These are phyloP conservation scores for Scaeva pyrastri DNA, from an alignment of 2,888 invertebrate genomes.

Conservation along the genomic window DNA sequence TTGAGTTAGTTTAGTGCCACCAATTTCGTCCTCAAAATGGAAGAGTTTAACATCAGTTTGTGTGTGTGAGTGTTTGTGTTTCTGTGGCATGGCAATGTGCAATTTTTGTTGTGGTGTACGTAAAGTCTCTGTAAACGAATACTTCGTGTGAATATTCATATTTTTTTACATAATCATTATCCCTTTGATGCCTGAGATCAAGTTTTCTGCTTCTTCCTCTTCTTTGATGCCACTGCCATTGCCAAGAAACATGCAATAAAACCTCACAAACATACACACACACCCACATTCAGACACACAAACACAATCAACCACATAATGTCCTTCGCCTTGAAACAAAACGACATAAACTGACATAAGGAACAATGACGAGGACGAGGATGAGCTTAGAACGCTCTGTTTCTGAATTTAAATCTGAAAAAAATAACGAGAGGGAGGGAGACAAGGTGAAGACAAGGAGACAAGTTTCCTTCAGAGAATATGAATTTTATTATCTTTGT, in stretches of 20 bases:
- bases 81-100: neutral
- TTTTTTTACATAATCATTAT: constrained; percentile 10
- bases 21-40: constrained; percentile 5
- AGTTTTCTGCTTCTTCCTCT: neutral
- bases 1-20: neutral
- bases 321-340: constrained; percentile 22
- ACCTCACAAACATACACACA: neutral
- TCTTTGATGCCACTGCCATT: too few relatives aligned
- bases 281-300: neutral
- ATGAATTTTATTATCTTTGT: constrained; percentile 3
- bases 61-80: too few relatives aligned
- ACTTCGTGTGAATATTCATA: neutral
- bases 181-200: neutral
- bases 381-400: constrained; percentile 7
- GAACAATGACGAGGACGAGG: neutral
- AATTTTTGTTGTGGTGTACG: neutral
- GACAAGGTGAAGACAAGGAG: constrained; percentile 5
- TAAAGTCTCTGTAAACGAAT: neutral
- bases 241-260: constrained; percentile 3
- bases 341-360: neutral
- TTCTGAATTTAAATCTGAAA: constrained; percentile 10
- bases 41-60: neutral
- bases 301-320: constrained; percentile 1
- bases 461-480: constrained; percentile 18
- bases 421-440: neutral